Percentiles rank a stretch among this genome's conserved stretches.
phyloP scores from a whole-genome alignment of 2,113 vertebrate genomes.

The Esox niger region DNA sequence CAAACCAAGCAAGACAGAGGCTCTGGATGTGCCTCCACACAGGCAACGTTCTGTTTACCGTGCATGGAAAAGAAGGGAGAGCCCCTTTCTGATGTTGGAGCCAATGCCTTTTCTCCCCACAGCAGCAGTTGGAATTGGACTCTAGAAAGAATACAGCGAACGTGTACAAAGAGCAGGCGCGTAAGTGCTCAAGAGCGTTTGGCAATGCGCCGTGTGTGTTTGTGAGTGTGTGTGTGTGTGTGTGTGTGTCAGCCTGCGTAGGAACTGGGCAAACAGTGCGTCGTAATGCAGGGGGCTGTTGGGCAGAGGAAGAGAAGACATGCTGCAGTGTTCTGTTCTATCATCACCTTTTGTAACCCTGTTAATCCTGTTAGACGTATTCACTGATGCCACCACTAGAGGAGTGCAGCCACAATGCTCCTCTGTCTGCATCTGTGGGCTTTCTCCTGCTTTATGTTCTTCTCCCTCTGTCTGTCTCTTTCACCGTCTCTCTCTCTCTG shows the following conservation, averaged over 20 bases:
- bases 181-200: background rate
- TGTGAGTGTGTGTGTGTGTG: background rate
- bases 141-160: conserved; percentile 10
- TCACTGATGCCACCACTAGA: conserved; percentile 20
- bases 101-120: conserved; percentile 9
- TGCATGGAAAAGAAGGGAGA: background rate
- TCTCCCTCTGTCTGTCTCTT: background rate
- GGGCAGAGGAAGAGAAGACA: conserved; percentile 14
- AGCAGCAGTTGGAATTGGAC: conserved; percentile 8
- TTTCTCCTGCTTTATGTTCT: background rate
- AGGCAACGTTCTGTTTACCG: background rate
- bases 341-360: conserved; percentile 32
- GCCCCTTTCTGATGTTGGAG: background rate
- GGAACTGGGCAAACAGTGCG: conserved; percentile 13
- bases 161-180: conserved; percentile 10
- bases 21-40: background rate
- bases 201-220: conserved; percentile 1
- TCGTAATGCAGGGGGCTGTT: conserved; percentile 14
- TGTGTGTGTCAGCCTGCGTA: conserved; percentile 1
- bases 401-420: background rate
- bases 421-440: background rate
- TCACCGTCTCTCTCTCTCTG: conserved; percentile 1
- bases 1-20: background rate
- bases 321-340: conserved; percentile 10
- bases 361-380: conserved; percentile 39